Evolutionary conservation across 2,797 vertebrate species (phyloP).

Genomic region (Todus mexicanus): DNA sequence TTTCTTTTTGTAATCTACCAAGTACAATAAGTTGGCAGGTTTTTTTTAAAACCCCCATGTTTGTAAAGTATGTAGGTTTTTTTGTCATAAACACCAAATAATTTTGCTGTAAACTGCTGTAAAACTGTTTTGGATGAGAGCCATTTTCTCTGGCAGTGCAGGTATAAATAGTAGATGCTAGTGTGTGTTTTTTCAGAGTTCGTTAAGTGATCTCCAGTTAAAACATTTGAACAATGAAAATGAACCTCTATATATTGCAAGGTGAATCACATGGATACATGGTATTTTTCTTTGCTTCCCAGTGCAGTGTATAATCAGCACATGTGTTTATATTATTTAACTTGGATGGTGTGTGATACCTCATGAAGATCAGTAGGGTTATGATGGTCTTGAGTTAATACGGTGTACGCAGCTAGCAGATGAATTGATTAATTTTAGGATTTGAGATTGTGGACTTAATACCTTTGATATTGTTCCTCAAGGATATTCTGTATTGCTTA

Average conservation of each 20-base stretch:
- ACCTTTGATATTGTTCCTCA: not conserved
- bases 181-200: not conserved
- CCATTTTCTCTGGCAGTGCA: not conserved
- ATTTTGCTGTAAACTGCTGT: not conserved
- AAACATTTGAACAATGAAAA: not conserved
- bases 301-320: not conserved
- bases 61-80: not conserved
- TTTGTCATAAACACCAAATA: constrained; percentile 2
- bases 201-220: not conserved
- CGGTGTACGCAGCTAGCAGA: not conserved
- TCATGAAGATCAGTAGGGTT: not conserved
- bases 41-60: not conserved
- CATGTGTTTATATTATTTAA: not conserved
- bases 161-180: not conserved
- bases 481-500: not conserved
- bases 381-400: not conserved
- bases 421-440: not conserved
- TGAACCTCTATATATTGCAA: not conserved
- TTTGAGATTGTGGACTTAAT: not conserved
- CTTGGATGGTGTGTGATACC: not conserved
- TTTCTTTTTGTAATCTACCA: not conserved
- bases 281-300: not conserved
- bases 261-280: not conserved
- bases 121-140: not conserved
- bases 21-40: not conserved